Conservation (phyloP, 1,140 invertebrate species). For the Grapholita molesta region DNA sequence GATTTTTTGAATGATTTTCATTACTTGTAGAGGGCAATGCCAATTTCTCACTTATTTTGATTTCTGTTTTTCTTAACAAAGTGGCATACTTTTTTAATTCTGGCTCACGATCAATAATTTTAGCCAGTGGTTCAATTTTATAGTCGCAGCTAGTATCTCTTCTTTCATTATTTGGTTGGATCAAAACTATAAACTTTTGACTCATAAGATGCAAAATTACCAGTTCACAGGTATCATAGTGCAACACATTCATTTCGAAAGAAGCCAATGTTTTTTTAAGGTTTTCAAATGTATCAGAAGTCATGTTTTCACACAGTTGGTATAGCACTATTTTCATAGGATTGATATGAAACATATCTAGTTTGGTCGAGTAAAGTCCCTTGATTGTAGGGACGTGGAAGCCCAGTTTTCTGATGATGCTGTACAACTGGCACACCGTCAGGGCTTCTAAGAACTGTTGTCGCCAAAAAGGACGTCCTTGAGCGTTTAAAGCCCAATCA, state of each 20-base stretch:
- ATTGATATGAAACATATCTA: constrained; percentile 47
- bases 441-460: constrained; percentile 66
- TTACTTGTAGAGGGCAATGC: background rate
- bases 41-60: constrained; percentile 33
- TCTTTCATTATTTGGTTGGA: constrained; percentile 32
- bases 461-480: constrained; percentile 51
- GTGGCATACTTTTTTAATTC: constrained; percentile 37
- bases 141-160: constrained; percentile 28
- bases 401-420: constrained; percentile 57
- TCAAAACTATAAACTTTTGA: constrained; percentile 53
- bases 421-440: constrained; percentile 52
- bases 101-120: constrained; percentile 50
- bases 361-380: constrained; percentile 43
- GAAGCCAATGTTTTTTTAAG: constrained; percentile 54
- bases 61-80: constrained; percentile 44
- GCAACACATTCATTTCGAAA: constrained; percentile 45
- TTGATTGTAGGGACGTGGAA: constrained; percentile 49
- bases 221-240: constrained; percentile 59
- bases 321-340: constrained; percentile 63
- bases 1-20: constrained; percentile 15
- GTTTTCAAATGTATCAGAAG: constrained; percentile 41
- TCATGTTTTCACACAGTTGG: constrained; percentile 58
- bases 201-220: constrained; percentile 61
- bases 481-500: constrained; percentile 55
- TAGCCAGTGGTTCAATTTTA: constrained; percentile 45